These are phyloP conservation scores for Pygoscelis adeliae DNA, from an alignment of 2,113 vertebrate genomes.

Conservation along the genomic window DNA sequence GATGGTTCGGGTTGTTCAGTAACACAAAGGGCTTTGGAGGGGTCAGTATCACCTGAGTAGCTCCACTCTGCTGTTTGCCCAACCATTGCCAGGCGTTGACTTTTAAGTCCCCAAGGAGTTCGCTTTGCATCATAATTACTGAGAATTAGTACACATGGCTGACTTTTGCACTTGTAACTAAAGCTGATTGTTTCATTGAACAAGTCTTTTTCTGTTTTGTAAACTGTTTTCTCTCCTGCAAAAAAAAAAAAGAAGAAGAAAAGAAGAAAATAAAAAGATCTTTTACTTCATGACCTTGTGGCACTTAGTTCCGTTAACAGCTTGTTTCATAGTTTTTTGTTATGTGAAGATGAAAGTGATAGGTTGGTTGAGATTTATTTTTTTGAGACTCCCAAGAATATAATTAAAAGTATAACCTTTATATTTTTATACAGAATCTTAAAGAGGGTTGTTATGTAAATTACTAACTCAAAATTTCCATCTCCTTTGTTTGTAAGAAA, in stretches of 20 bases:
- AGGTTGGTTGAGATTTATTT: not conserved
- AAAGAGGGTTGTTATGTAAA: not conserved
- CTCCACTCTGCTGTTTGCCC: slow-evolving; percentile 62
- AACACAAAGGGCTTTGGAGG: slow-evolving; percentile 64
- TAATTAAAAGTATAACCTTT: slow-evolving; percentile 1
- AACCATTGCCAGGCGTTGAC: slow-evolving; percentile 77
- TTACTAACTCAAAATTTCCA: not conserved
- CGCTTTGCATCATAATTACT: slow-evolving; percentile 87
- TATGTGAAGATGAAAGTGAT: slow-evolving; percentile 45
- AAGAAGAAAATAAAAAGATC: not conserved
- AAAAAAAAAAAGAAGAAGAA: not conserved
- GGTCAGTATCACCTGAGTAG: slow-evolving; percentile 58
- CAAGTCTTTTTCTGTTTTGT: slow-evolving; percentile 74
- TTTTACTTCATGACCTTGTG: slow-evolving; percentile 40
- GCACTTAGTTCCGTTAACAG: slow-evolving; percentile 51
- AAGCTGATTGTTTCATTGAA: slow-evolving; percentile 76
- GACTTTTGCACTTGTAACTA: slow-evolving; percentile 82
- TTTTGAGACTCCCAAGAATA: not conserved
- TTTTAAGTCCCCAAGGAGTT: slow-evolving; percentile 78
- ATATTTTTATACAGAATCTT: not conserved
- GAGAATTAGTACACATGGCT: slow-evolving; percentile 82
- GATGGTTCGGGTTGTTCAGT: slow-evolving; percentile 20
- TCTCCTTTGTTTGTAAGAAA: slow-evolving; percentile 1
- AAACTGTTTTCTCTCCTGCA: slow-evolving; percentile 66
- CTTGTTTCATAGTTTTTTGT: slow-evolving; percentile 46